A percentile compares a stretch with the other conserved stretches of the same genome.
Conservation (phyloP, 2,888 invertebrate species). For the Cyaniris semiargus region DNA sequence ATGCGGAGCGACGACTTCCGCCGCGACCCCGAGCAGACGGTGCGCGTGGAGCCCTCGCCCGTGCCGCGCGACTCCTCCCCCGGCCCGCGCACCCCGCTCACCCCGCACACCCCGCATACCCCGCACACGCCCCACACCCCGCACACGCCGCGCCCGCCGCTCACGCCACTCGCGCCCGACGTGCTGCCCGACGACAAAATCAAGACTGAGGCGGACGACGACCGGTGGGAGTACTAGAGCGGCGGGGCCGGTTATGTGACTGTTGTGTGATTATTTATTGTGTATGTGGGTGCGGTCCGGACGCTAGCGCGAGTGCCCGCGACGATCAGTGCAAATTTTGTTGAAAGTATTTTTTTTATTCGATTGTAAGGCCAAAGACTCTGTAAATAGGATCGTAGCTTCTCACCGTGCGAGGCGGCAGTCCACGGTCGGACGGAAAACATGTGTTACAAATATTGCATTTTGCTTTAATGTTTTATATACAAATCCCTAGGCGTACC, state of each 20-base stretch:
- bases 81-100: constrained; percentile 45
- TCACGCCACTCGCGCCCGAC: constrained; percentile 49
- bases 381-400: constrained; percentile 61
- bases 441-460: constrained; percentile 76
- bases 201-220: constrained; percentile 82
- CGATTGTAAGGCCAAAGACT: constrained; percentile 77
- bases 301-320: constrained; percentile 40
- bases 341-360: constrained; percentile 58
- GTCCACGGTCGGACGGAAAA: constrained; percentile 53
- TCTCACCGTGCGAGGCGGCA: constrained; percentile 54
- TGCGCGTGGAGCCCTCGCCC: constrained; percentile 88
- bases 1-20: constrained; percentile 91
- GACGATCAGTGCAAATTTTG: constrained; percentile 62
- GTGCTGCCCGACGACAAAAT: constrained; percentile 74
- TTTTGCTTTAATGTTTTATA: constrained; percentile 75
- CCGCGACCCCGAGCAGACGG: constrained; percentile 84
- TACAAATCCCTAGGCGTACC: constrained; percentile 54
- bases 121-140: constrained; percentile 42
- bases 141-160: constrained; percentile 51
- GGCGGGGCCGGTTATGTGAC: background rate
- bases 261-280: constrained; percentile 53
- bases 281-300: constrained; percentile 46
- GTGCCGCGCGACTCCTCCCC: constrained; percentile 78
- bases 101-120: constrained; percentile 48
- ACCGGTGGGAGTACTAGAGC: constrained; percentile 82